Percentiles rank a stretch among this genome's conserved stretches.
Conservation (phyloP, 2,797 vertebrate genomes). For the Hoplostethus mediterraneus region DNA sequence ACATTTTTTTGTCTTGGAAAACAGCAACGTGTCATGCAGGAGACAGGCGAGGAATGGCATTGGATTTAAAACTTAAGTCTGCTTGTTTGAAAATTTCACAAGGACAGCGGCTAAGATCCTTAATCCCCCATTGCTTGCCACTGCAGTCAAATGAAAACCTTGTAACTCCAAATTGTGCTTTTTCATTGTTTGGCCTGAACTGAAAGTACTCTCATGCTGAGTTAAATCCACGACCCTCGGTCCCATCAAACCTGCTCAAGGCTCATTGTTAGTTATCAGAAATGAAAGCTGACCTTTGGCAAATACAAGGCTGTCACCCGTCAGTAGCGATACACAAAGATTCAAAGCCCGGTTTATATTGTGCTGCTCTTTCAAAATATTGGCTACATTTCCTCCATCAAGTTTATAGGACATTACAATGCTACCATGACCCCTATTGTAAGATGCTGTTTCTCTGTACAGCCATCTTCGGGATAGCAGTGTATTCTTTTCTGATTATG, state of each 20-base stretch:
- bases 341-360: neutral
- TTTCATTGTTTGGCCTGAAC: constrained; percentile 2
- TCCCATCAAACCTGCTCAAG: neutral
- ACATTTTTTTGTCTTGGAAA: constrained; percentile 63
- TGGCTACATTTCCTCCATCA: neutral
- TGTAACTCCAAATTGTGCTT: neutral
- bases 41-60: constrained; percentile 60
- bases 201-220: neutral
- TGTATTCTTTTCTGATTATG: constrained; percentile 8
- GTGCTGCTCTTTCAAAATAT: neutral
- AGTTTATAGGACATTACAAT: neutral
- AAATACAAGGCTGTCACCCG: neutral
- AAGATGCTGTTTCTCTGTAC: neutral
- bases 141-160: constrained; percentile 17
- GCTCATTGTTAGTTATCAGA: neutral
- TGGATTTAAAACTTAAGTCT: constrained; percentile 27
- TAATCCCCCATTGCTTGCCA: constrained; percentile 23
- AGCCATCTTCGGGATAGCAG: constrained; percentile 36
- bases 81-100: constrained; percentile 34
- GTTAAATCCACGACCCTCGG: neutral
- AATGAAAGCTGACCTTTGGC: constrained; percentile 1
- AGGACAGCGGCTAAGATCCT: constrained; percentile 23
- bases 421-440: neutral
- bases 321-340: neutral
- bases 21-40: constrained; percentile 67